phyloP scores from a whole-genome alignment of 2,888 invertebrate genomes.

The Phengaris alcon region DNA sequence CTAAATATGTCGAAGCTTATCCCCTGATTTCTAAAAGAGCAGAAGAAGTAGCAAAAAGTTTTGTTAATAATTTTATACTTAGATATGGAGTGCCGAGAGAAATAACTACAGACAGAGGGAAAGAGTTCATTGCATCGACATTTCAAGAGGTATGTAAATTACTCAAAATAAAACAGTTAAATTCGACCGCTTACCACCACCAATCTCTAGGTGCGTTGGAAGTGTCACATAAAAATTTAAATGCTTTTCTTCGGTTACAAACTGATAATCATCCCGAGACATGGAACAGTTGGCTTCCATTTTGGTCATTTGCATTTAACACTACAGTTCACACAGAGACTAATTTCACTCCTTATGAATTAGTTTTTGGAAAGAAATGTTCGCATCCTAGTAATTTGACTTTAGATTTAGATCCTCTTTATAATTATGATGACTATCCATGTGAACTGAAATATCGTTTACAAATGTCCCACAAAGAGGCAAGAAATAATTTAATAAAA shows the following conservation, averaged over 20 bases:
- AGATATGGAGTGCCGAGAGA: constrained; percentile 29
- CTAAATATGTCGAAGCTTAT: constrained; percentile 34
- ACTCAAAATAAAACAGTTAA: too few relatives aligned
- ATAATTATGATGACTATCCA: too few relatives aligned
- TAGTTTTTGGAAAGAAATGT: constrained; percentile 36
- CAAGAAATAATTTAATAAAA: constrained; percentile 24
- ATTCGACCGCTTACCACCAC: too few relatives aligned
- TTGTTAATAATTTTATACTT: constrained; percentile 38
- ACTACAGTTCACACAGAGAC: constrained; percentile 37
- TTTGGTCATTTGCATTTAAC: constrained; percentile 37
- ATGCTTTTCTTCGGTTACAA: too few relatives aligned
- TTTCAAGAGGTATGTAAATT: too few relatives aligned
- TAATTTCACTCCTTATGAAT: constrained; percentile 36
- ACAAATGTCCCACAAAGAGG: constrained; percentile 26
- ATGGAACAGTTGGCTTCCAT: constrained; percentile 37
- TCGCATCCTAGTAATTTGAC: background rate
- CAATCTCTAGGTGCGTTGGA: too few relatives aligned
- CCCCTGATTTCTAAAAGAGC: too few relatives aligned
- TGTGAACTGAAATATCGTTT: background rate
- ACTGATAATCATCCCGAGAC: constrained; percentile 31
- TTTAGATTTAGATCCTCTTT: too few relatives aligned
- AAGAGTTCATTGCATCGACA: too few relatives aligned
- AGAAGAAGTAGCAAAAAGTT: constrained; percentile 31
- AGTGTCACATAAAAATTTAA: too few relatives aligned
- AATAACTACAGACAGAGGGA: too few relatives aligned